These are phyloP conservation scores for Pemphigus obesinymphae DNA, from an alignment of 1,140 invertebrate genomes.

Conservation along the genomic window DNA sequence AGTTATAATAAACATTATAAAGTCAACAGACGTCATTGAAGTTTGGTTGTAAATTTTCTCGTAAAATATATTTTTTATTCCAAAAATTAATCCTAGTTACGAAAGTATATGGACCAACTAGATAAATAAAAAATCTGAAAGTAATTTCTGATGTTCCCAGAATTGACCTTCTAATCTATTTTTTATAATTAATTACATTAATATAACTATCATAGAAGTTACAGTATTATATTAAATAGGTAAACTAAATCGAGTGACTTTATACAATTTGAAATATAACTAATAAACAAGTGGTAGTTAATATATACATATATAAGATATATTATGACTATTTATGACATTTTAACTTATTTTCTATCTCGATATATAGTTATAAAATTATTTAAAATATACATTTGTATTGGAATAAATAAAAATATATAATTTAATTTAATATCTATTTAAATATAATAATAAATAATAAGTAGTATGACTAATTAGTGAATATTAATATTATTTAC, in stretches of 20 bases:
- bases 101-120: background rate
- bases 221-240: background rate
- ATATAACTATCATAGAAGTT: background rate
- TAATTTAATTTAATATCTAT: no score
- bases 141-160: background rate
- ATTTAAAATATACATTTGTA: no score
- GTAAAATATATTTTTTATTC: background rate
- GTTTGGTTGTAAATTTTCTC: background rate
- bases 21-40: background rate
- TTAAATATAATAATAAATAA: no score
- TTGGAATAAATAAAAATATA: no score
- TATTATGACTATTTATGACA: no score
- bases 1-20: background rate
- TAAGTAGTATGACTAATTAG: no score
- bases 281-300: background rate
- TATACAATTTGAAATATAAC: background rate
- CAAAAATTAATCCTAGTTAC: slow-evolving; percentile 15
- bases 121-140: background rate
- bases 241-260: background rate
- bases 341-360: no score
- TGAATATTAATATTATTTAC: no score
- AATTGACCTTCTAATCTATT: background rate
- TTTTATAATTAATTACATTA: no score
- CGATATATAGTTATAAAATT: no score
- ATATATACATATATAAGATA: no score